These are phyloP conservation scores for Hydropsyche betteni DNA, from an alignment of 2,888 invertebrate species.

Conservation along the genomic window DNA sequence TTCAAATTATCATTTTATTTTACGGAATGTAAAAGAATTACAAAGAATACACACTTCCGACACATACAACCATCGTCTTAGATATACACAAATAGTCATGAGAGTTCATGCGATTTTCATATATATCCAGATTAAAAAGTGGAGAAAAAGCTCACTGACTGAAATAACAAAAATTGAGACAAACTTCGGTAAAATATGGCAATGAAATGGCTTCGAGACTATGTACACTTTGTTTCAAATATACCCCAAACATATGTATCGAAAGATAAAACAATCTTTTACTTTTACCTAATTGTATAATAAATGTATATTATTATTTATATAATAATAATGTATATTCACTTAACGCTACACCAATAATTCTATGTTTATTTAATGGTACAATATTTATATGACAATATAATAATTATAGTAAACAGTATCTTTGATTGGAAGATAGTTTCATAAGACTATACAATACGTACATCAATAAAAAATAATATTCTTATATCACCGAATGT, in stretches of 20 bases:
- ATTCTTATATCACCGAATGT: conserved; percentile 42
- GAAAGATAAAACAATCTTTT: conserved; percentile 46
- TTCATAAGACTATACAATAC: conserved; percentile 48
- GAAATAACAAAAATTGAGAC: conserved; percentile 29
- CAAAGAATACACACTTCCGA: conserved; percentile 47
- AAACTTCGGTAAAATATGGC: conserved; percentile 46
- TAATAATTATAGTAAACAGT: conserved; percentile 11
- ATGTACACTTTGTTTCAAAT: conserved; percentile 45
- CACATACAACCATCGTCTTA: conserved; percentile 39
- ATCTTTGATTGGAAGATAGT: conserved; percentile 46
- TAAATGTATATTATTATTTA: conserved; percentile 10
- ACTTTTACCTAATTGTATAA: conserved; percentile 31
- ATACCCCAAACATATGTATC: conserved; percentile 44
- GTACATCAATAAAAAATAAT: conserved; percentile 39
- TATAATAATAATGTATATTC: conserved; percentile 33
- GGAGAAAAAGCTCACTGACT: neutral
- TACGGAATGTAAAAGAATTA: conserved; percentile 51
- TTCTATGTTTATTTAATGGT: conserved; percentile 45
- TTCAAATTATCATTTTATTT: conserved; percentile 44
- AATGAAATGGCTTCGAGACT: conserved; percentile 47
- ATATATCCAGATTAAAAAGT: neutral
- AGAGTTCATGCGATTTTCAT: conserved; percentile 11
- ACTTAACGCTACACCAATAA: conserved; percentile 34
- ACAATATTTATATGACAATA: conserved; percentile 36
- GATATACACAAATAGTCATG: conserved; percentile 33